Percentiles rank a stretch among this genome's conserved stretches.
Conservation (phyloP, 2,113 vertebrate species). For the Myiopsitta monachus region DNA sequence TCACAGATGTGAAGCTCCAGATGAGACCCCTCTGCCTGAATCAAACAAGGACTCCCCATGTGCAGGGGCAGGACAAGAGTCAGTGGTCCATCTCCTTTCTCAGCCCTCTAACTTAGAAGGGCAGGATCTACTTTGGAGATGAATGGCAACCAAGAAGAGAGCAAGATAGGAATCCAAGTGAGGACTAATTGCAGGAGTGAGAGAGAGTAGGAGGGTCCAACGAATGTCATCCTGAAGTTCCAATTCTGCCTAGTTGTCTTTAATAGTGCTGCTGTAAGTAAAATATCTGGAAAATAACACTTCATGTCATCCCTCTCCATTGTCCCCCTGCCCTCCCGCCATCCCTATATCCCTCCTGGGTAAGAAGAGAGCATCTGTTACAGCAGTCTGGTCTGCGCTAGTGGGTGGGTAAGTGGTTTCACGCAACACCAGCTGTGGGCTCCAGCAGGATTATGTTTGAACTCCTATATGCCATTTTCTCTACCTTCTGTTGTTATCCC, state of each 20-base stretch:
- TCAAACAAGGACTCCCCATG: neutral
- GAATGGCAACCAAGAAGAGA: neutral
- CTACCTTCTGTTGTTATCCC: neutral
- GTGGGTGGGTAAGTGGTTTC: neutral
- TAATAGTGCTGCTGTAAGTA: neutral
- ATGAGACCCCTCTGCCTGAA: neutral
- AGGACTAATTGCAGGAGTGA: neutral
- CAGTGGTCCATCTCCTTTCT: neutral
- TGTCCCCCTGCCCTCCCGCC: neutral
- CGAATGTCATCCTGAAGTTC: neutral
- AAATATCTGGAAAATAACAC: neutral
- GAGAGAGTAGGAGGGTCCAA: neutral
- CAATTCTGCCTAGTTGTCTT: neutral
- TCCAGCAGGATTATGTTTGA: neutral
- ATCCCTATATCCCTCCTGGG: neutral
- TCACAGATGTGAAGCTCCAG: neutral
- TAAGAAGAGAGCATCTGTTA: neutral
- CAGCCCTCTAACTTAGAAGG: neutral
- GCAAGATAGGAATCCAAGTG: neutral
- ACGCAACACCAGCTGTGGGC: neutral
- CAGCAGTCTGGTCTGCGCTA: neutral
- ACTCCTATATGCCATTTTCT: neutral
- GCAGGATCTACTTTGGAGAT: neutral
- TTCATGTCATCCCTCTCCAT: neutral
- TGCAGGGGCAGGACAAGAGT: neutral